phyloP scores from a whole-genome alignment of 2,888 invertebrate species.

The Sarcophaga caerulescens region DNA sequence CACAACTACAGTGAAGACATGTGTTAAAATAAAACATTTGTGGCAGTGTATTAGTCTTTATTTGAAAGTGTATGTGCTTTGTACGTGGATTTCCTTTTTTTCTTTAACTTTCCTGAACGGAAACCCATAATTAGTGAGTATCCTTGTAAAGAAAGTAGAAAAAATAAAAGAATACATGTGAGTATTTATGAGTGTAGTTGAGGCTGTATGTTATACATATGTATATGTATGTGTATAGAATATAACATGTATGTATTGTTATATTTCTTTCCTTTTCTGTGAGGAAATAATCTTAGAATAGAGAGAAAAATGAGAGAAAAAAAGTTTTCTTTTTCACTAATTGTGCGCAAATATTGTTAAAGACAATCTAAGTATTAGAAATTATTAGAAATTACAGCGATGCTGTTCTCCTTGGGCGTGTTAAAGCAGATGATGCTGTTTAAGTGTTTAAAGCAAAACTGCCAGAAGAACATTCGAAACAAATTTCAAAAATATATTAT shows the following conservation, averaged over 20 bases:
- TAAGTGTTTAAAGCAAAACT: background rate
- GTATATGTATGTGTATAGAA: background rate
- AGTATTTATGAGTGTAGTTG: conserved; percentile 44
- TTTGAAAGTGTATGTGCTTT: conserved; percentile 1
- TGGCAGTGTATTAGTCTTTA: background rate
- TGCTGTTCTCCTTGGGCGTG: conserved; percentile 63
- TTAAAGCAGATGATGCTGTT: conserved; percentile 62
- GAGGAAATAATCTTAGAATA: conserved; percentile 43
- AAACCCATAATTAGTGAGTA: conserved; percentile 66
- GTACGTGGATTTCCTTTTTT: conserved; percentile 53
- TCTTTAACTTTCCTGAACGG: conserved; percentile 52
- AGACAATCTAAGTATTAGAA: conserved; percentile 65
- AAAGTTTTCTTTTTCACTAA: conserved; percentile 65
- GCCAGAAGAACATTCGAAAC: background rate
- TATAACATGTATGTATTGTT: background rate
- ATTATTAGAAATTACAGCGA: conserved; percentile 43
- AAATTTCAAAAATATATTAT: background rate
- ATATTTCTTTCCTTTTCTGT: background rate
- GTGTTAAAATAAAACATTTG: background rate
- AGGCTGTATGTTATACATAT: background rate
- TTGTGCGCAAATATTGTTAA: conserved; percentile 68
- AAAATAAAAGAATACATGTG: background rate
- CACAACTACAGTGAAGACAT: background rate
- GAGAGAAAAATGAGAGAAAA: conserved; percentile 47
- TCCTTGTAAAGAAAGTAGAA: conserved; percentile 49